phyloP scores from a whole-genome alignment of 1,140 invertebrate genomes.

The Neelides sp. region DNA sequence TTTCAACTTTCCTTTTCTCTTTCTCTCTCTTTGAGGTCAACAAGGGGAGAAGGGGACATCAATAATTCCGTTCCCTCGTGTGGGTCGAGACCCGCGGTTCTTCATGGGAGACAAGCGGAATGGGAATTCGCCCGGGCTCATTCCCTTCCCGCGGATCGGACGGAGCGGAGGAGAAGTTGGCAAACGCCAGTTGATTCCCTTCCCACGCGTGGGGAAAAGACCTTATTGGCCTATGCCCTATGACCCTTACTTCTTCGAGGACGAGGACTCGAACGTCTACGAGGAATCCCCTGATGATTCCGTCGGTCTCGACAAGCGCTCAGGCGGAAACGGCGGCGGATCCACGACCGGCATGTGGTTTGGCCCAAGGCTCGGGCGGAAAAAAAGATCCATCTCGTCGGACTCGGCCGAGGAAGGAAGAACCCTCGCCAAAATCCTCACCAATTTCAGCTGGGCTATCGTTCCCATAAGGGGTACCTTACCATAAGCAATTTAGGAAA shows the following conservation, averaged over 20 bases:
- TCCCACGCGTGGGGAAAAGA: constrained; percentile 28
- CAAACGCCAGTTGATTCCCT: constrained; percentile 30
- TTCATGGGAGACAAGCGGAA: constrained; percentile 19
- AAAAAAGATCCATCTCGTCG: constrained; percentile 17
- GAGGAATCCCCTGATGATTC: no score
- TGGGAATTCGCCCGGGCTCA: constrained; percentile 25
- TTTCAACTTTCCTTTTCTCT: no score
- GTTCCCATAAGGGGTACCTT: constrained; percentile 27
- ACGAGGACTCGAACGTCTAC: constrained; percentile 26
- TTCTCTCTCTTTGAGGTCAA: constrained; percentile 11
- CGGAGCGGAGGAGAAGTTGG: constrained; percentile 9
- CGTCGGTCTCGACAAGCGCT: no score
- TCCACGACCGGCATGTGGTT: constrained; percentile 32
- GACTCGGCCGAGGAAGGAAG: constrained; percentile 16
- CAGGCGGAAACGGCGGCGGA: constrained; percentile 10
- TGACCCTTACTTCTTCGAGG: constrained; percentile 20
- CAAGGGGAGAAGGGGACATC: constrained; percentile 24
- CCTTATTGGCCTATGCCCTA: constrained; percentile 18
- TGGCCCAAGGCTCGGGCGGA: constrained; percentile 27
- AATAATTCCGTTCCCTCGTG: constrained; percentile 29
- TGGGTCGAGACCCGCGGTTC: constrained; percentile 17
- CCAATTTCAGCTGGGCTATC: constrained; percentile 30
- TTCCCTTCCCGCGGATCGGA: constrained; percentile 29
- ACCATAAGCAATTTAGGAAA: no score
- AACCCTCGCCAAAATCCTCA: constrained; percentile 27